These are phyloP conservation scores for Prionace glauca DNA, from an alignment of 2,797 vertebrate genomes.

Conservation along the genomic window DNA sequence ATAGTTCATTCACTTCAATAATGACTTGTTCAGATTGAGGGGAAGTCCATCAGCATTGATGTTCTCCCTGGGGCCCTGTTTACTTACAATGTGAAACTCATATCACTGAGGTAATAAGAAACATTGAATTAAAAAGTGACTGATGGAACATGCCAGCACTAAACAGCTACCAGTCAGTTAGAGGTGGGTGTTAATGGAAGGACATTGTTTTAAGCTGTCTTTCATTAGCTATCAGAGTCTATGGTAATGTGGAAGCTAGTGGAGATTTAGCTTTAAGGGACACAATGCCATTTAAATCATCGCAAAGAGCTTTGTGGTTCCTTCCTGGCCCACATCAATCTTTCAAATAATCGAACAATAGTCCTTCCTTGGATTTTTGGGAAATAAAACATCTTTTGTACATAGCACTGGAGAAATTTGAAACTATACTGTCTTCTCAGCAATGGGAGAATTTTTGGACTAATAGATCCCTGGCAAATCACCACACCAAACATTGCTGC, in stretches of 20 bases:
- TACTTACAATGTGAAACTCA: conserved; percentile 12
- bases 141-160: neutral
- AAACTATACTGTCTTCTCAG: neutral
- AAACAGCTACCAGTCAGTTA: neutral
- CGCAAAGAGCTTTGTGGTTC: neutral
- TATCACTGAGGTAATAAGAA: conserved; percentile 16
- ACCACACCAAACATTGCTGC: neutral
- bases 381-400: neutral
- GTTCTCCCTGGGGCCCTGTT: neutral
- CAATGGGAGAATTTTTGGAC: no score
- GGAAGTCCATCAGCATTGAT: neutral
- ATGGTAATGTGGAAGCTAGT: neutral
- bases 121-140: neutral
- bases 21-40: conserved; percentile 9
- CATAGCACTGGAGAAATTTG: neutral
- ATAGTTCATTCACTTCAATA: neutral
- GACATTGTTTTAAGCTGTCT: no score
- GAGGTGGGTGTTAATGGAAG: neutral
- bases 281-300: neutral
- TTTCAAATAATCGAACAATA: neutral
- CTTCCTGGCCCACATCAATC: neutral
- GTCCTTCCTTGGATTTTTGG: neutral
- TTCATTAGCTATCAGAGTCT: neutral
- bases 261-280: neutral
- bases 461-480: neutral